phyloP scores from a whole-genome alignment of 2,888 invertebrate genomes.

The Poecilus cupreus region DNA sequence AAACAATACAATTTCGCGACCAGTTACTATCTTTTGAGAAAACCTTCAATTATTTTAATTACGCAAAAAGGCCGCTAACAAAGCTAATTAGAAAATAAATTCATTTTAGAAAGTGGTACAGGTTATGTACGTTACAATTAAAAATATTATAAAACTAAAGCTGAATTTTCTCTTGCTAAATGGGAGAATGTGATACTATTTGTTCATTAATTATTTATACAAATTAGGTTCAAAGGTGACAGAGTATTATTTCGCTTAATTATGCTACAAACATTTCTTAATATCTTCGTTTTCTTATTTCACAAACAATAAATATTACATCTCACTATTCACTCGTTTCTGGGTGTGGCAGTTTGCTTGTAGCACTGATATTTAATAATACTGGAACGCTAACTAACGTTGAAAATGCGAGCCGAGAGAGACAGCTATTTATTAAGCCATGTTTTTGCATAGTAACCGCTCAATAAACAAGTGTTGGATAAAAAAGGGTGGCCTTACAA shows the following conservation, averaged over 20 bases:
- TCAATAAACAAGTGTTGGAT: no score
- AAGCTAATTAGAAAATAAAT: slow-evolving; percentile 57
- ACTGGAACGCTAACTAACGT: no score
- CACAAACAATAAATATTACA: not conserved
- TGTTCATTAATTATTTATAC: slow-evolving; percentile 3
- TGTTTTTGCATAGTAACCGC: no score
- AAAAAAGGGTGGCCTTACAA: no score
- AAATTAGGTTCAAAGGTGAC: not conserved
- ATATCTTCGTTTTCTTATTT: no score
- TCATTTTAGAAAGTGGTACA: slow-evolving; percentile 52
- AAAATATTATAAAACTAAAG: slow-evolving; percentile 46
- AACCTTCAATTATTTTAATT: slow-evolving; percentile 56
- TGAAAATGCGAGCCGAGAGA: no score
- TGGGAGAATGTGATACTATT: slow-evolving; percentile 28
- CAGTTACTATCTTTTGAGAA: slow-evolving; percentile 17
- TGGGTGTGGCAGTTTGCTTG: no score
- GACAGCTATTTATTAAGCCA: no score
- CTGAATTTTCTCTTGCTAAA: slow-evolving; percentile 46
- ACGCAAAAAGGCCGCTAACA: slow-evolving; percentile 49
- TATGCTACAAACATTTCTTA: not conserved
- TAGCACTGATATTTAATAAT: no score
- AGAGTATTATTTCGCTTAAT: not conserved
- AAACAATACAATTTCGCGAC: no score
- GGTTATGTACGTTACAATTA: slow-evolving; percentile 49
- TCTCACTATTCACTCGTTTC: no score